Conservation (phyloP, 2,888 invertebrate species). For the Phrixothrix hirtus region DNA sequence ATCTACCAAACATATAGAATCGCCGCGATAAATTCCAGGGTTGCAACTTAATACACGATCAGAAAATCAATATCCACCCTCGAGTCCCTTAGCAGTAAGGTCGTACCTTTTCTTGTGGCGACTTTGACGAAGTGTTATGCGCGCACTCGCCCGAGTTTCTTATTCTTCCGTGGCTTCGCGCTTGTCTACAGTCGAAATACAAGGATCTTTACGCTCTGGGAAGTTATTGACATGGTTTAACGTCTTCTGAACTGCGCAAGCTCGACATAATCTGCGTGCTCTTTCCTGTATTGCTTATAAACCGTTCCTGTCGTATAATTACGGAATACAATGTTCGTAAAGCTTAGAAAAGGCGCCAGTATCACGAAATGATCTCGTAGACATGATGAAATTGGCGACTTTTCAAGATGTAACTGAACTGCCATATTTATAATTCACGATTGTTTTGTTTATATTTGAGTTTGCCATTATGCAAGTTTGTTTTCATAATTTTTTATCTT, state of each 20-base stretch:
- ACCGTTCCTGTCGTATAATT: not conserved
- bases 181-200: slow-evolving; percentile 7
- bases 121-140: slow-evolving; percentile 10
- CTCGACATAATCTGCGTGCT: not conserved
- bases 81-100: slow-evolving; percentile 2
- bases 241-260: not conserved
- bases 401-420: too few species aligned
- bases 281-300: not conserved
- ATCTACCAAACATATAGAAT: slow-evolving; percentile 9
- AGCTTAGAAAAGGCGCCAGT: too few species aligned
- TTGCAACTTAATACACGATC: slow-evolving; percentile 28
- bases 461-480: too few species aligned
- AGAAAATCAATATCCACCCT: slow-evolving; percentile 35
- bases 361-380: too few species aligned
- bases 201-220: slow-evolving; percentile 9
- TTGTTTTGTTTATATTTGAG: too few species aligned
- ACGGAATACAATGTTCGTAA: too few species aligned
- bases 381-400: too few species aligned
- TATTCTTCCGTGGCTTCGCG: slow-evolving; percentile 11
- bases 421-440: too few species aligned
- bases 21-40: slow-evolving; percentile 34
- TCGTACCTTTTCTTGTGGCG: slow-evolving; percentile 9
- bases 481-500: too few species aligned
- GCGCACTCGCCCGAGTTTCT: slow-evolving; percentile 9
- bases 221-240: slow-evolving; percentile 15